Evolutionary conservation across 1,140 invertebrate species (phyloP).

Genomic region (Eupeodes corollae): DNA sequence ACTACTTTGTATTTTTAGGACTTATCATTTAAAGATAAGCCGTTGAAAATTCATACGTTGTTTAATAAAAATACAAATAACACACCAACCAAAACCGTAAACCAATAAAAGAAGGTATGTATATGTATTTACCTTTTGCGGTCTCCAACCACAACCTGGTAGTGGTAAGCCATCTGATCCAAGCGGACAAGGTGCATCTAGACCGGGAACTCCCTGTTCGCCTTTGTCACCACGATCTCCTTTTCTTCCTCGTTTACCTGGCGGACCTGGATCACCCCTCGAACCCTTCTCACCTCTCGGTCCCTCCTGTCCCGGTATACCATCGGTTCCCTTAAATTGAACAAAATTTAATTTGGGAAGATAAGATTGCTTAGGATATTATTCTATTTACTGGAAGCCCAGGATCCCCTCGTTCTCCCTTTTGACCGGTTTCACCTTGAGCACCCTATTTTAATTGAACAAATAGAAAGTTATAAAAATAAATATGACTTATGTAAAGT

Average conservation of each 20-base stretch:
- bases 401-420: conserved; percentile 82
- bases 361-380: conserved; percentile 2
- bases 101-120: background rate
- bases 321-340: conserved; percentile 70
- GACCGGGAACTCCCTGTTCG: conserved; percentile 80
- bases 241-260: conserved; percentile 79
- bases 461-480: conserved; percentile 2
- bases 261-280: conserved; percentile 72
- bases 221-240: conserved; percentile 87
- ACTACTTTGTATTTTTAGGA: background rate
- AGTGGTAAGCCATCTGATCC: conserved; percentile 87
- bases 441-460: conserved; percentile 53
- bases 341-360: conserved; percentile 1
- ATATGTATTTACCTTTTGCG: conserved; percentile 58
- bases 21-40: background rate
- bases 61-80: background rate
- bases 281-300: conserved; percentile 67
- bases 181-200: conserved; percentile 93
- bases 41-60: background rate
- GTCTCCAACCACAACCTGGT: conserved; percentile 88
- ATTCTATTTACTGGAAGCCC: conserved; percentile 76
- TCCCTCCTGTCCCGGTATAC: conserved; percentile 84
- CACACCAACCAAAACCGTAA: background rate
- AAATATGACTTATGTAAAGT: conserved; percentile 1
- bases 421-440: conserved; percentile 78